Conservation (phyloP, 2,797 vertebrate genomes). For the Characodon lateralis region DNA sequence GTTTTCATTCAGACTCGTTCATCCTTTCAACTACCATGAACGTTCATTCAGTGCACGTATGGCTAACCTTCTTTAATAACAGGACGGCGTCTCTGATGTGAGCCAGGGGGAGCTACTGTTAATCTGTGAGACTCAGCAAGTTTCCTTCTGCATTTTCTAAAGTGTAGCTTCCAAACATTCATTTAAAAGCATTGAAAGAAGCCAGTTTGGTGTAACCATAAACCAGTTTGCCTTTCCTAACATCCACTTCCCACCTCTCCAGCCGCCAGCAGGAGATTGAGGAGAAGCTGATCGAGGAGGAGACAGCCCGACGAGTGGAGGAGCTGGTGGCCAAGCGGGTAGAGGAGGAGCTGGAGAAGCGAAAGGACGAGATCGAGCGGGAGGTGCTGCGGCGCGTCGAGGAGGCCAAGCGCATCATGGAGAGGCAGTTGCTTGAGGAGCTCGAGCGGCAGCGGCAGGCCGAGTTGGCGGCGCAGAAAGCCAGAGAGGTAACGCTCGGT, state of each 20-base stretch:
- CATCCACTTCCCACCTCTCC: background rate
- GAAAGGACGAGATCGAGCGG: slow-evolving; percentile 96
- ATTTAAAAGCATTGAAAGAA: too few relatives aligned
- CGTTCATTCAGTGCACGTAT: too few relatives aligned
- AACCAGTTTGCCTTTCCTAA: background rate
- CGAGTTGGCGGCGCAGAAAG: slow-evolving; percentile 96
- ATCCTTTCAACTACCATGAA: too few relatives aligned
- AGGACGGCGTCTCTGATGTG: background rate
- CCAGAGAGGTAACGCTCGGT: slow-evolving; percentile 99
- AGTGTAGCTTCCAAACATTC: too few relatives aligned
- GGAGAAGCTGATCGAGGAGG: slow-evolving; percentile 99
- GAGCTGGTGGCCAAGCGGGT: slow-evolving; percentile 97
- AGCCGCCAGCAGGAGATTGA: slow-evolving; percentile 98
- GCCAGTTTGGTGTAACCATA: too few relatives aligned
- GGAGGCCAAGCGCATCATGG: slow-evolving; percentile 99
- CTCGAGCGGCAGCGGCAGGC: slow-evolving; percentile 98
- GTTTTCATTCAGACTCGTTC: too few relatives aligned
- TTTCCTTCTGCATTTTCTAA: too few relatives aligned
- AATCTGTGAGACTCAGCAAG: too few relatives aligned
- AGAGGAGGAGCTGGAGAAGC: slow-evolving; percentile 97
- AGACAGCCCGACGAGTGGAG: slow-evolving; percentile 97
- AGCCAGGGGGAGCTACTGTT: background rate
- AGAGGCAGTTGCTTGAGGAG: slow-evolving; percentile 99
- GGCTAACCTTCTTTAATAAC: too few relatives aligned
- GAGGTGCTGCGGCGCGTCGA: slow-evolving; percentile 97